Base-by-base conservation (phyloP, 64 coral and sea anemone species). In the Pocillopora verrucosa region DNA sequence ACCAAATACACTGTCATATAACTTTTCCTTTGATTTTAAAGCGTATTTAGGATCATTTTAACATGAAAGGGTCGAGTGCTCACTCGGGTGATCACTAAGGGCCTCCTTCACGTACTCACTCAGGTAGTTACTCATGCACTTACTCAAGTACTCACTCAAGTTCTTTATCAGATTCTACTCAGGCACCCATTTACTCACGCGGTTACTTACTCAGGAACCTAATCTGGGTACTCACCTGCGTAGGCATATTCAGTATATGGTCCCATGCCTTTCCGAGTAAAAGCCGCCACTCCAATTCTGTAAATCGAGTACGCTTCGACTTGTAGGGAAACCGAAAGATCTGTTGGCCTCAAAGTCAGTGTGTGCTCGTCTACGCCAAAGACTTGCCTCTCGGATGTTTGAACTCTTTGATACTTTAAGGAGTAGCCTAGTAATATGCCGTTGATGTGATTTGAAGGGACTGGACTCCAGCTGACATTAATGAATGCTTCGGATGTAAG, bases 261-360 rank as follows among this genome's bases (percentile, higher is more conserved):
- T 38, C 94, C 94, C 9, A 79, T 3, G 0, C 94, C 94, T 56
- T 75, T 76, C 4, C 24, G 76, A 19, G 86, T 95, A 72, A 34
- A 60, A 0, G 90, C 94, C 10, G 89, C 80, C 16, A 95, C 72
- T 63, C 26, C 57, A 19, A 95, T 78, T 70, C 92, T 72, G 26
- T 95, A 95, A 0, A 76, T 26, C 16, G 94, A 89, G 58, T 92
- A 95, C 17, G 61, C 83, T 61, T 85, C 51, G 61, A 73, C 86
- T 60, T 17, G 11, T 22, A 89, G 65, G 1, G 51, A 62, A 36
- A 73, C 57, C 3, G 69, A 59, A 10, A 16, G 70, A 9, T 61
- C 78, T 3, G 1, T 35, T 60, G 74, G 34, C 16, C 19, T 57
- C 16, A 92, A 9, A 57, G 68, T 73, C 37, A 86, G 19, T 11